A percentile compares a stretch with the other conserved stretches of the same genome.
Conservation (phyloP, 1,140 invertebrate species). For the Drosophila ambigua region DNA sequence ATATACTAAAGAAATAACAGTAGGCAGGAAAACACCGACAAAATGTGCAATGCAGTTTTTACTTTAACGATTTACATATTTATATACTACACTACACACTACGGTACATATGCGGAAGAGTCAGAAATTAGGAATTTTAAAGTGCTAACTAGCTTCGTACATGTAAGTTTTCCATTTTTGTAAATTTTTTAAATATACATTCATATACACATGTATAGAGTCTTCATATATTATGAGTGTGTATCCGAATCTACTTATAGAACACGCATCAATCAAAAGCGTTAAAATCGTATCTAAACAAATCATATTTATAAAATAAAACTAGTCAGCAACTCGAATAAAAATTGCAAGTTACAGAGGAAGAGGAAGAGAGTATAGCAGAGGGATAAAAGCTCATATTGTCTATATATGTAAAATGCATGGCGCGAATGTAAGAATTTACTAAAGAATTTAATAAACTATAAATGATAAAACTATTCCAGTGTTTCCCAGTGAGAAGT, state of each 20-base stretch:
- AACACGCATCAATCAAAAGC: constrained; percentile 54
- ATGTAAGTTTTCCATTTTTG: constrained; percentile 64
- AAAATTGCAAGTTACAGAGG: constrained; percentile 36
- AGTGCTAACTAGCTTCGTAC: constrained; percentile 52
- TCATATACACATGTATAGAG: constrained; percentile 40
- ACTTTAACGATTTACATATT: constrained; percentile 59
- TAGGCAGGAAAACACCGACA: constrained; percentile 39
- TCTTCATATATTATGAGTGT: constrained; percentile 29
- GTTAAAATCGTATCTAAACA: constrained; percentile 40
- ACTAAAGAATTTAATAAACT: constrained; percentile 55
- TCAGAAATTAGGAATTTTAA: constrained; percentile 30
- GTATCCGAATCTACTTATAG: constrained; percentile 28
- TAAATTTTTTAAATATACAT: constrained; percentile 59
- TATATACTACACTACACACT: constrained; percentile 27
- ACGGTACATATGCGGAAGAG: constrained; percentile 24
- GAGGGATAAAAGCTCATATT: constrained; percentile 24
- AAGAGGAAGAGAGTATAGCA: constrained; percentile 9
- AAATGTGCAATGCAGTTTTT: constrained; percentile 79
- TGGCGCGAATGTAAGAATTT: constrained; percentile 50
- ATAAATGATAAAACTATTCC: constrained; percentile 14
- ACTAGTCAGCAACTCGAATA: constrained; percentile 50
- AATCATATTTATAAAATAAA: background rate
- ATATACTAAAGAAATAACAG: background rate
- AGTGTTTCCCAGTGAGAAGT: background rate
- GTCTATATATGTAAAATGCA: constrained; percentile 40